phyloP scores from a whole-genome alignment of 2,888 invertebrate species.

The Perdita meconis region DNA sequence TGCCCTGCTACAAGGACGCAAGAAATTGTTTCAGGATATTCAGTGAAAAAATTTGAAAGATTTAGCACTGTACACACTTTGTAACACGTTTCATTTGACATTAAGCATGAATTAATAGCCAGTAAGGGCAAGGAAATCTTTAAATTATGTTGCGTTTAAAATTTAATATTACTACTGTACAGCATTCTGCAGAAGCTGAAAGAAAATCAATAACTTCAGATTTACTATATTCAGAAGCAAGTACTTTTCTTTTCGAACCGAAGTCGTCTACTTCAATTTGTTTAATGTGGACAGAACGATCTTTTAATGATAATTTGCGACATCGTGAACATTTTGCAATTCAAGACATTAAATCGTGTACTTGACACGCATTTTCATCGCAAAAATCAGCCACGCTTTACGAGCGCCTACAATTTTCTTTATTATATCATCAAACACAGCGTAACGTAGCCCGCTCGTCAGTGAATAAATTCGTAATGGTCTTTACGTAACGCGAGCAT shows the following conservation, averaged over 20 bases:
- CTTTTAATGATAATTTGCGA: not conserved
- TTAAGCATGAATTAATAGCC: slow-evolving; percentile 19
- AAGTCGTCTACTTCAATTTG: not conserved
- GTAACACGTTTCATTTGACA: slow-evolving; percentile 13
- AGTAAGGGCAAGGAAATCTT: no score
- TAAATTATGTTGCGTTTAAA: no score
- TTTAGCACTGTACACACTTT: not conserved
- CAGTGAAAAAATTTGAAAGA: not conserved
- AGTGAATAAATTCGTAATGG: slow-evolving; percentile 50
- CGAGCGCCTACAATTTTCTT: slow-evolving; percentile 25
- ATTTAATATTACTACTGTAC: not conserved
- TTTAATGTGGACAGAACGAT: not conserved
- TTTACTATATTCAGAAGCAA: not conserved
- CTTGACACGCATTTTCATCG: slow-evolving; percentile 40
- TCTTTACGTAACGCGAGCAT: slow-evolving; percentile 57
- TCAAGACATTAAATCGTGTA: slow-evolving; percentile 19
- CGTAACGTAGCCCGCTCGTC: slow-evolving; percentile 33
- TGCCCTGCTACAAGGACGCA: not conserved
- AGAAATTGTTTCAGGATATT: slow-evolving; percentile 24
- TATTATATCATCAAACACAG: slow-evolving; percentile 40
- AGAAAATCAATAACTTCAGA: not conserved
- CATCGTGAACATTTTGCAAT: not conserved
- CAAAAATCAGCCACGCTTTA: slow-evolving; percentile 2
- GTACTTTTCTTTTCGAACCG: not conserved
- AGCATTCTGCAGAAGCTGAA: not conserved